phyloP scores from a whole-genome alignment of 2,113 vertebrate species.

The Dicentrarchus labrax region DNA sequence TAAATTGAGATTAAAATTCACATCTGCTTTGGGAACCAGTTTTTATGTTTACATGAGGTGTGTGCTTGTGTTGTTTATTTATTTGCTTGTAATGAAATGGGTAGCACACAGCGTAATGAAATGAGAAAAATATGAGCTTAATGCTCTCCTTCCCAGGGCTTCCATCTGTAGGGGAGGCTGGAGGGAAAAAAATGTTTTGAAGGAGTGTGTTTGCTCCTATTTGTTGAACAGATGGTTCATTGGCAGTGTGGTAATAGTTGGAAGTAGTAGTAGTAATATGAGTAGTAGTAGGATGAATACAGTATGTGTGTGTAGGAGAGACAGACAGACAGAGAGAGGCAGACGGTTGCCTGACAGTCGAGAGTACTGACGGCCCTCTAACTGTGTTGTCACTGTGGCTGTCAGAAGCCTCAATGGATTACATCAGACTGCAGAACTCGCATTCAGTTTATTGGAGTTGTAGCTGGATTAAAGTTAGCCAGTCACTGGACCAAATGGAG shows the following conservation, averaged over 20 bases:
- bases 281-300: conserved; percentile 8
- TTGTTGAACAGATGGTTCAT: conserved; percentile 58
- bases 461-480: conserved; percentile 67
- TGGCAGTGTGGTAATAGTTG: conserved; percentile 32
- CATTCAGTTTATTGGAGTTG: conserved; percentile 64
- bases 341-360: conserved; percentile 62
- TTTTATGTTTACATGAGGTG: conserved; percentile 44
- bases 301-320: conserved; percentile 12
- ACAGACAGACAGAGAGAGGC: conserved; percentile 20
- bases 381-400: conserved; percentile 63
- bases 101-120: conserved; percentile 45
- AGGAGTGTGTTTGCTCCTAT: conserved; percentile 24
- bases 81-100: conserved; percentile 67
- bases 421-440: conserved; percentile 55
- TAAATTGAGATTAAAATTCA: conserved; percentile 57
- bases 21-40: conserved; percentile 41
- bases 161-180: conserved; percentile 39
- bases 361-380: conserved; percentile 35
- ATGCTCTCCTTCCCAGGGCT: conserved; percentile 29
- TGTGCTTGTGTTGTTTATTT: conserved; percentile 42
- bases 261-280: conserved; percentile 18
- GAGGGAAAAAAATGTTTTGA: conserved; percentile 13
- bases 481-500: conserved; percentile 67
- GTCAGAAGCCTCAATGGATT: conserved; percentile 75
- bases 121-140: conserved; percentile 48